phyloP scores from a whole-genome alignment of 2,888 invertebrate species.

The Neoaliturus tenellus region DNA sequence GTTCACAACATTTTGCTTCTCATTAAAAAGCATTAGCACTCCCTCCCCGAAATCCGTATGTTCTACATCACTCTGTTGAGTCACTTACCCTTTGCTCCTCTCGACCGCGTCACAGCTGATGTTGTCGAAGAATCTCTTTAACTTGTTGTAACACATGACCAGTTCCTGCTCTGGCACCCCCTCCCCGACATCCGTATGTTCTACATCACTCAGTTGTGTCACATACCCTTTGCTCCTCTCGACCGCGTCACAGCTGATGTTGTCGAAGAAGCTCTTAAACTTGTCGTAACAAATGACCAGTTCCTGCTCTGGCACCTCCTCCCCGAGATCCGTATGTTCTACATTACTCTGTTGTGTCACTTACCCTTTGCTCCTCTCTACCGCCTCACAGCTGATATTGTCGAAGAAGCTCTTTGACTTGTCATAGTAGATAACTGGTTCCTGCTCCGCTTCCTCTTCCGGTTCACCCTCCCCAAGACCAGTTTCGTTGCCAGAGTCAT shows the following conservation, averaged over 20 bases:
- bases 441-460: slow-evolving; percentile 82
- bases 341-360: too few species aligned
- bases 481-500: slow-evolving; percentile 93
- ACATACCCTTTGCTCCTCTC: slow-evolving; percentile 85
- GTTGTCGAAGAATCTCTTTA: too few species aligned
- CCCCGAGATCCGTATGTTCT: slow-evolving; percentile 70
- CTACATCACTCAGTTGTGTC: not conserved
- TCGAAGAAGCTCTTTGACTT: slow-evolving; percentile 99
- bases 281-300: slow-evolving; percentile 91
- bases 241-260: slow-evolving; percentile 98
- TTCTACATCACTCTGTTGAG: too few species aligned
- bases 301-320: slow-evolving; percentile 81
- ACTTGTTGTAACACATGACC: too few species aligned
- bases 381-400: slow-evolving; percentile 98
- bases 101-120: too few species aligned
- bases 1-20: too few species aligned
- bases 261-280: slow-evolving; percentile 98
- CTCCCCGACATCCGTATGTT: too few species aligned
- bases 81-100: too few species aligned
- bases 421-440: slow-evolving; percentile 86
- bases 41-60: too few species aligned
- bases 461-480: slow-evolving; percentile 83
- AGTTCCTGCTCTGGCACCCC: too few species aligned
- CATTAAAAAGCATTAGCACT: too few species aligned
- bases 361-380: slow-evolving; percentile 87